Conservation (phyloP, 2,113 vertebrate species). For the Ageneiosus marmoratus region DNA sequence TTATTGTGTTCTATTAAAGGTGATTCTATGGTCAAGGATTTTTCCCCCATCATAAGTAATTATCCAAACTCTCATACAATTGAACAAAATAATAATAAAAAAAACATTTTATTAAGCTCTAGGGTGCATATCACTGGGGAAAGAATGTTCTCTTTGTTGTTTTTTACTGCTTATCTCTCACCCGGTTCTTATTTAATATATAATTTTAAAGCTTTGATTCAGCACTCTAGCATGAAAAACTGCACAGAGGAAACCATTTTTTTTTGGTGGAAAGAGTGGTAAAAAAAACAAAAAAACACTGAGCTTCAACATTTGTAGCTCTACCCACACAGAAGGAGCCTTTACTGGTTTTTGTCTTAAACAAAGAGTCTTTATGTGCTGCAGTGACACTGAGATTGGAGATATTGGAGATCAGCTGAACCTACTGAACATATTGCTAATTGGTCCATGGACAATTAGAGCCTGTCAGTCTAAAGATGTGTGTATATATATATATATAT, state of each 20-base stretch:
- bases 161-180: slow-evolving; percentile 73
- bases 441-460: not conserved
- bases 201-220: slow-evolving; percentile 59
- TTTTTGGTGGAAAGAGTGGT: slow-evolving; percentile 47
- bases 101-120: not conserved
- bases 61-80: too few relatives aligned
- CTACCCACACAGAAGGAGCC: slow-evolving; percentile 50
- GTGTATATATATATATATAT: too few relatives aligned
- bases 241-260: slow-evolving; percentile 40
- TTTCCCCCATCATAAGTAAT: too few relatives aligned
- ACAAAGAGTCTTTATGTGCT: slow-evolving; percentile 54
- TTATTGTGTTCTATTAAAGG: not conserved
- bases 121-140: not conserved
- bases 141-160: slow-evolving; percentile 62
- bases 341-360: slow-evolving; percentile 52
- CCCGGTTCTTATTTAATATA: slow-evolving; percentile 56
- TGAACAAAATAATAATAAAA: too few relatives aligned
- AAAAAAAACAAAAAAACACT: slow-evolving; percentile 39
- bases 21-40: not conserved
- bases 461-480: slow-evolving; percentile 15
- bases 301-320: slow-evolving; percentile 55
- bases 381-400: slow-evolving; percentile 18
- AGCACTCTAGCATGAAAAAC: slow-evolving; percentile 63
- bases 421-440: slow-evolving; percentile 1
- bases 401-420: slow-evolving; percentile 5